Conservation (phyloP, 1,140 invertebrate genomes). For the Drosophila truncata region DNA sequence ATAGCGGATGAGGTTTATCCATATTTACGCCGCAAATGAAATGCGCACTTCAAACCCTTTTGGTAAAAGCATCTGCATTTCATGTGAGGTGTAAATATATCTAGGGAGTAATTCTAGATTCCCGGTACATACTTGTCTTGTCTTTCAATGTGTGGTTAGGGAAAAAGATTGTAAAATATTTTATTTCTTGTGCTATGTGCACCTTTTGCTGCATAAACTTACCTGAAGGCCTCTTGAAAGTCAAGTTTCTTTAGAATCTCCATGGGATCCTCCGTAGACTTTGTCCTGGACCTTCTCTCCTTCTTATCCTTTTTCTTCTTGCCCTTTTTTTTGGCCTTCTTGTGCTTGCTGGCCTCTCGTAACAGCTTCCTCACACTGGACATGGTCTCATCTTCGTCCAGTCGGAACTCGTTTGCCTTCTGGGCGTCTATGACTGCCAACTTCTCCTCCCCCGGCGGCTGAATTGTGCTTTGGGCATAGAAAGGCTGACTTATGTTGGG, state of each 20-base stretch:
- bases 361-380: conserved; percentile 93
- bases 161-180: conserved; percentile 5
- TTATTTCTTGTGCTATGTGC: neutral
- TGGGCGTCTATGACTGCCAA: conserved; percentile 55
- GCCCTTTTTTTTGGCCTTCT: conserved; percentile 89
- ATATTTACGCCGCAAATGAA: neutral
- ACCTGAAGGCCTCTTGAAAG: conserved; percentile 89
- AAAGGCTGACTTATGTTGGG: conserved; percentile 83
- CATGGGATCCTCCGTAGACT: conserved; percentile 83
- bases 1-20: neutral
- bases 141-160: conserved; percentile 18
- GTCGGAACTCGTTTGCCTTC: conserved; percentile 86
- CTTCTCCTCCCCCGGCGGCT: conserved; percentile 82
- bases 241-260: conserved; percentile 86
- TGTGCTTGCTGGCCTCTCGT: conserved; percentile 92
- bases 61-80: neutral
- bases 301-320: conserved; percentile 87
- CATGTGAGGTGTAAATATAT: conserved; percentile 8
- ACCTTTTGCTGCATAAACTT: conserved; percentile 64
- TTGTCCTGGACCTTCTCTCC: conserved; percentile 87
- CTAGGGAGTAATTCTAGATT: neutral
- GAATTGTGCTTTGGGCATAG: conserved; percentile 70
- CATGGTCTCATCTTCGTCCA: conserved; percentile 93
- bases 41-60: neutral
- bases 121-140: conserved; percentile 48